Conservation (phyloP, 2,797 vertebrate species). For the Gadopsis marmoratus region DNA sequence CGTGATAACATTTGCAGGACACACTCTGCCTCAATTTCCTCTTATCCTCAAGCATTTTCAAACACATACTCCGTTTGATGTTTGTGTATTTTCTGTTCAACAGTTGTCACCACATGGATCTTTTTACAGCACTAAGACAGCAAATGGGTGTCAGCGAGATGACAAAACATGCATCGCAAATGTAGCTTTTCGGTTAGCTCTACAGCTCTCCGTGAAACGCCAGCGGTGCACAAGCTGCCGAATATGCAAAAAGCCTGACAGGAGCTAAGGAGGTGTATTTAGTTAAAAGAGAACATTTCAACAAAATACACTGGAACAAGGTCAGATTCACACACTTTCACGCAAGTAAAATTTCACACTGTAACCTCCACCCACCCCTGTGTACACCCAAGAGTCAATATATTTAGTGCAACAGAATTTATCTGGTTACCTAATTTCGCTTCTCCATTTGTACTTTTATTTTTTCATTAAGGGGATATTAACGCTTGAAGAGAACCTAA, state of each 20-base stretch:
- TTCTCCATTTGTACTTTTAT: not conserved
- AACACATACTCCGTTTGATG: not conserved
- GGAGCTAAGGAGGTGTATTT: conserved; percentile 17
- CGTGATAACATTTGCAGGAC: conserved; percentile 12
- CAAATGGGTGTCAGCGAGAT: conserved; percentile 38
- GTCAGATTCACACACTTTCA: not conserved
- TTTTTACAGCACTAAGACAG: conserved; percentile 18
- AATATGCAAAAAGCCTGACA: conserved; percentile 36
- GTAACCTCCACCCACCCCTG: not conserved
- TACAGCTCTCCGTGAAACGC: conserved; percentile 21
- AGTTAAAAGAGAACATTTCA: conserved; percentile 35
- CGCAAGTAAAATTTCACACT: not conserved
- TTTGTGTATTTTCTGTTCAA: conserved; percentile 28
- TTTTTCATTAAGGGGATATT: not conserved
- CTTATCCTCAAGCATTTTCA: conserved; percentile 23
- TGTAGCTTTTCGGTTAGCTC: conserved; percentile 34
- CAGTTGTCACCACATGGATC: conserved; percentile 36
- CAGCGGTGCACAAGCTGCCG: conserved; percentile 23
- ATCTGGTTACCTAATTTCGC: not conserved
- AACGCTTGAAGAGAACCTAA: not conserved
- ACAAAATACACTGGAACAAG: not conserved
- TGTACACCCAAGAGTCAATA: not conserved
- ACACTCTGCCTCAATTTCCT: conserved; percentile 5
- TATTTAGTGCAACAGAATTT: not conserved
- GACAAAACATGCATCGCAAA: conserved; percentile 45